Base-by-base conservation (phyloP, 2,888 invertebrate species). In the Nymphalis c-album region DNA sequence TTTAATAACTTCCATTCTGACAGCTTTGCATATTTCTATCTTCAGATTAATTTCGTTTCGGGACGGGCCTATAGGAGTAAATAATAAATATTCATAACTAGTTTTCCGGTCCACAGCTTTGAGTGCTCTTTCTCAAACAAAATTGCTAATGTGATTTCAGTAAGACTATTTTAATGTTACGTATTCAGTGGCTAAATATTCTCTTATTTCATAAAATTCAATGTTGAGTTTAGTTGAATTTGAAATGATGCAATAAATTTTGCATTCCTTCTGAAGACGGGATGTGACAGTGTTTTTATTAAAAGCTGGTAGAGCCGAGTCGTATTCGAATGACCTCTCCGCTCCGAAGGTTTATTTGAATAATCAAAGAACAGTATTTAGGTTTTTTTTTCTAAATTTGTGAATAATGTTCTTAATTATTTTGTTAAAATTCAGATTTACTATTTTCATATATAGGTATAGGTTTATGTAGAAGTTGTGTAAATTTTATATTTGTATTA, bases 61-160 rank as follows among this genome's bases (percentile, higher is more conserved):
- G 71, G 64, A 59, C 64, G 63, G 63, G 71, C 75, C 74, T 71
- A 71, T 70, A 71, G 69, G 72, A 73, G 72, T 73, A 74, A 73
- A 75, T 73, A 75, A 76, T 77, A 73, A 77, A 77, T 77, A 77
- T 77, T 77, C 74, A 77, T 76, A 74, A 71, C 75, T 73, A 73
- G 73, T 76, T 74, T 73, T 73, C 73, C 76, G 70, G 73, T 61
- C 65, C 65, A 63, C 62, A 45, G 71, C 70, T 71, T 64, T 63
- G 71, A 75, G 74, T 69, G 73, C 63, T 68, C 71, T 71, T 70
- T 72, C 73, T 71, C 70, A 69, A 65, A 75, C 72, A 72, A 75
- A 75, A 75, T 75, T 76, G 74, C 70, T 75, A 76, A 76, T 75
- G 72, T 69, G 71, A 73, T 74, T 71, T 74, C 57, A 64, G 63